Evolutionary conservation across 2,113 vertebrate species (phyloP).

Genomic region (Phyllopteryx taeniolatus): DNA sequence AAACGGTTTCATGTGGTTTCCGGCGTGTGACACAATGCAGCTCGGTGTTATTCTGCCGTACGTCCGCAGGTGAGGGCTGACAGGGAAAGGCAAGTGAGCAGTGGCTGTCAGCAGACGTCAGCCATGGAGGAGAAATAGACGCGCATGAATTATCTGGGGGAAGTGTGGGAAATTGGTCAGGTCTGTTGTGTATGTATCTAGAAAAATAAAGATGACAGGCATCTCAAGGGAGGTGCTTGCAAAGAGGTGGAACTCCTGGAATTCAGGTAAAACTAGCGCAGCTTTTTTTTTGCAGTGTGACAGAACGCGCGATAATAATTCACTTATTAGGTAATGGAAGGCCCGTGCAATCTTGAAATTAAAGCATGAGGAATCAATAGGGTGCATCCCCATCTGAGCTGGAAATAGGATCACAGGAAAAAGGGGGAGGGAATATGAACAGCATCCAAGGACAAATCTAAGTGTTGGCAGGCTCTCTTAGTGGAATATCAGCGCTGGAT

Average conservation of each 20-base stretch:
- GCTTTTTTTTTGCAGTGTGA: slow-evolving; percentile 20
- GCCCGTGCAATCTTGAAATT: slow-evolving; percentile 61
- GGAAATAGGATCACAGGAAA: slow-evolving; percentile 59
- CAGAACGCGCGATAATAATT: slow-evolving; percentile 43
- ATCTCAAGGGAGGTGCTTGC: slow-evolving; percentile 24
- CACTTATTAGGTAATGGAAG: slow-evolving; percentile 51
- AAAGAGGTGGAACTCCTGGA: slow-evolving; percentile 33
- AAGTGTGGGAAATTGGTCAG: slow-evolving; percentile 25
- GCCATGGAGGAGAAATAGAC: slow-evolving; percentile 36
- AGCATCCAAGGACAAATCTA: slow-evolving; percentile 78
- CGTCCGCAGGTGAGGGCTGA: slow-evolving; percentile 10
- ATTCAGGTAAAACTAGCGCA: slow-evolving; percentile 42
- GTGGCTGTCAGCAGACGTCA: slow-evolving; percentile 34
- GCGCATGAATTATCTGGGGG: slow-evolving; percentile 20
- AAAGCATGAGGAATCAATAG: slow-evolving; percentile 66
- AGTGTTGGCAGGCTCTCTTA: slow-evolving; percentile 76
- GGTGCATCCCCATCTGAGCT: slow-evolving; percentile 60
- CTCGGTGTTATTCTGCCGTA: slow-evolving; percentile 14
- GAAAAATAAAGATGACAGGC: slow-evolving; percentile 20
- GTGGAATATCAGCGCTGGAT: slow-evolving; percentile 75
- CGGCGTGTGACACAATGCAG: slow-evolving; percentile 10
- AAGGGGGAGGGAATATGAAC: slow-evolving; percentile 52
- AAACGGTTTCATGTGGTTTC: slow-evolving; percentile 15
- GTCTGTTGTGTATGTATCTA: slow-evolving; percentile 10
- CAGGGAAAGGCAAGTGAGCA: slow-evolving; percentile 12